These are phyloP conservation scores for Trissolcus japonicus DNA, from an alignment of 2,888 invertebrate species.

Conservation along the genomic window DNA sequence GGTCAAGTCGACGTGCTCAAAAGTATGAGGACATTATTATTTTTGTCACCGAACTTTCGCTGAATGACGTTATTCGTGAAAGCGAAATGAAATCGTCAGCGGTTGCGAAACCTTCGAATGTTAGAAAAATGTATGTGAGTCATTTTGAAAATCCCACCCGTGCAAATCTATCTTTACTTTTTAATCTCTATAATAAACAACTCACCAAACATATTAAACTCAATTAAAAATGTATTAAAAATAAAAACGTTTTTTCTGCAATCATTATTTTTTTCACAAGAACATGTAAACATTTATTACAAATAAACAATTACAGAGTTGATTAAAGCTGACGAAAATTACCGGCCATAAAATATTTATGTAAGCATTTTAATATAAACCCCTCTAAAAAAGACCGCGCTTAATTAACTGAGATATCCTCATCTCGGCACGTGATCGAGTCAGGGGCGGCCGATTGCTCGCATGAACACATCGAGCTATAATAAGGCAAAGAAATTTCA, in stretches of 20 bases:
- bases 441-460: constrained; percentile 10
- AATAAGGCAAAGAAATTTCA: constrained; percentile 17
- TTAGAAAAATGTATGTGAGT: constrained; percentile 1
- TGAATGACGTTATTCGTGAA: constrained; percentile 68
- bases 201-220: neutral
- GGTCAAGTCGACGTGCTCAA: constrained; percentile 22
- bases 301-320: no score
- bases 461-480: constrained; percentile 17
- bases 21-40: constrained; percentile 3
- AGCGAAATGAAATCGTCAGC: constrained; percentile 68
- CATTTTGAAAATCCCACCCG: constrained; percentile 26
- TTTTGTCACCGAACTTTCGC: constrained; percentile 67
- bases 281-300: no score
- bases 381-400: neutral
- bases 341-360: no score
- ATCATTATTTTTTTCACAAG: no score
- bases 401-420: no score
- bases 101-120: constrained; percentile 30
- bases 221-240: no score
- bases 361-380: no score
- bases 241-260: no score
- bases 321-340: no score
- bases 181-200: neutral
- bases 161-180: neutral
- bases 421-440: constrained; percentile 15